Evolutionary conservation across 2,888 invertebrate species (phyloP).

Genomic region (Cancer borealis): DNA sequence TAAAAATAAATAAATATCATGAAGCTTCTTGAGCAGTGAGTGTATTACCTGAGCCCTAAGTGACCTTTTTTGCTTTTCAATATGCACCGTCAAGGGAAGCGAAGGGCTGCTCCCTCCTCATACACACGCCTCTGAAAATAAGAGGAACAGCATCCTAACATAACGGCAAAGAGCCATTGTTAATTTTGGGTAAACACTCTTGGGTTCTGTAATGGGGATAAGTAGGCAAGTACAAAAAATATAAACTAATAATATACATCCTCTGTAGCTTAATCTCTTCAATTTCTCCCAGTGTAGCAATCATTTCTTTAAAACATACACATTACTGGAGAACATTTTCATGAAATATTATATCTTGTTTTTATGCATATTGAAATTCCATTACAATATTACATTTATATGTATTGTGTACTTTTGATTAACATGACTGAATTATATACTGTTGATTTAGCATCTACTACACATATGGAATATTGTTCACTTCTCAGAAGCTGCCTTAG

Average conservation of each 20-base stretch:
- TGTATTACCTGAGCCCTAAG: conserved; percentile 50
- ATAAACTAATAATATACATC: conserved; percentile 45
- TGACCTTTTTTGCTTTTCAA: conserved; percentile 60
- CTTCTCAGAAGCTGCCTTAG: conserved; percentile 15
- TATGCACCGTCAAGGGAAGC: conserved; percentile 33
- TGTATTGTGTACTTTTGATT: conserved; percentile 29
- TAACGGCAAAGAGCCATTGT: conserved; percentile 63
- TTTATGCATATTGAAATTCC: neutral
- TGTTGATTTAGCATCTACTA: neutral
- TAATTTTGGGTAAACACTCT: conserved; percentile 60
- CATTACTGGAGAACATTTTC: neutral
- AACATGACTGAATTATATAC: neutral
- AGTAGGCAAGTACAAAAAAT: conserved; percentile 43
- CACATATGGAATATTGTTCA: neutral
- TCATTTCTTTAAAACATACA: conserved; percentile 7
- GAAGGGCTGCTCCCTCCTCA: neutral
- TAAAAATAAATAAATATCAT: conserved; percentile 64
- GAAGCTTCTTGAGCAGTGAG: conserved; percentile 68
- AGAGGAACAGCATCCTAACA: conserved; percentile 65
- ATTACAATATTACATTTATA: neutral
- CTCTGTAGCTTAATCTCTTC: conserved; percentile 38
- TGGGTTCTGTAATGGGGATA: conserved; percentile 48
- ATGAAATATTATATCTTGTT: neutral
- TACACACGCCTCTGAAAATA: conserved; percentile 70
- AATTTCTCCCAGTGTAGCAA: neutral